These are phyloP conservation scores for Notolabrus celidotus DNA, from an alignment of 2,797 vertebrate species.

Conservation along the genomic window DNA sequence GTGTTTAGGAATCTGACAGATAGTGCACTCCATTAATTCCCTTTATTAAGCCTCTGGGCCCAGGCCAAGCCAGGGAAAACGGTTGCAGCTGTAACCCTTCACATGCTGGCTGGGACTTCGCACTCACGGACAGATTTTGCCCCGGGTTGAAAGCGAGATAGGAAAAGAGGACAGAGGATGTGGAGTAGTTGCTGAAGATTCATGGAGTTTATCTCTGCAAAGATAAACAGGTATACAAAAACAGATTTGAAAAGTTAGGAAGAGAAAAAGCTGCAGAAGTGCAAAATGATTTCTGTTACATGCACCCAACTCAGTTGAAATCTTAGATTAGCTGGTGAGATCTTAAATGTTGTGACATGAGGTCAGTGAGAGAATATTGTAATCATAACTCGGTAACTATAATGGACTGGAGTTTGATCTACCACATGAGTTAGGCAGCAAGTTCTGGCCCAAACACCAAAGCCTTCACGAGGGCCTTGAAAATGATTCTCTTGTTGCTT, in stretches of 20 bases:
- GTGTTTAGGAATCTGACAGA: constrained; percentile 90
- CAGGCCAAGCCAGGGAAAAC: constrained; percentile 82
- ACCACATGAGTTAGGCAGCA: constrained; percentile 77
- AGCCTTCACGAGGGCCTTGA: constrained; percentile 78
- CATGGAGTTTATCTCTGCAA: constrained; percentile 22
- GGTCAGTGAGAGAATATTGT: constrained; percentile 55
- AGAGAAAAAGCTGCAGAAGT: constrained; percentile 19
- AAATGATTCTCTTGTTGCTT: constrained; percentile 82
- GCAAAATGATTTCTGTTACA: neutral
- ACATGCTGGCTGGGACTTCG: constrained; percentile 66
- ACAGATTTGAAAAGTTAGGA: neutral
- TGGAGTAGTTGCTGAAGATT: constrained; percentile 37
- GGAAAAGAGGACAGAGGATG: constrained; percentile 33
- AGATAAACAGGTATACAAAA: constrained; percentile 15
- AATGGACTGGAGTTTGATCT: constrained; percentile 69
- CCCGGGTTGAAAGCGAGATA: constrained; percentile 30
- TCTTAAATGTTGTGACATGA: constrained; percentile 58
- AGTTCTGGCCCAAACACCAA: constrained; percentile 81
- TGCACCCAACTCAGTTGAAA: constrained; percentile 24
- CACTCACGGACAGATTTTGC: constrained; percentile 64
- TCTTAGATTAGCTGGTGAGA: constrained; percentile 36
- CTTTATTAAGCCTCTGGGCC: constrained; percentile 88
- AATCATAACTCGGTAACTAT: constrained; percentile 68
- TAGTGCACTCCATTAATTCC: constrained; percentile 89
- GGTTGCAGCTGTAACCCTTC: constrained; percentile 86